These are phyloP conservation scores for Athalia cordata DNA, from an alignment of 2,888 invertebrate species.

Conservation along the genomic window DNA sequence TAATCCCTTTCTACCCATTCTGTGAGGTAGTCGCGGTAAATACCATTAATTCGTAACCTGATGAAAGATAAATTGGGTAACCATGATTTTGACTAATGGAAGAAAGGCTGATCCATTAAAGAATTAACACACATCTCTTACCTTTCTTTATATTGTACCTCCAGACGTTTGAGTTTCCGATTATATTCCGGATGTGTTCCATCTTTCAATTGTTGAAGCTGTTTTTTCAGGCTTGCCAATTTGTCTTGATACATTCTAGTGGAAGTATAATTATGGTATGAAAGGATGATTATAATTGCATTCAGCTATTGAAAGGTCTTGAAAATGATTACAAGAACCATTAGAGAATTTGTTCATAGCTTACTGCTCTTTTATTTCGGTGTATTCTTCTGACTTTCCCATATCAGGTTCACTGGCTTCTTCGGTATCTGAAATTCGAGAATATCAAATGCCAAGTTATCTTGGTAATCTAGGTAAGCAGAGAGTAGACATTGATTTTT, in stretches of 20 bases:
- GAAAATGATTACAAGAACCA: not conserved
- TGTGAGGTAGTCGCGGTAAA: slow-evolving; percentile 86
- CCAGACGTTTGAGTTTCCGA: slow-evolving; percentile 87
- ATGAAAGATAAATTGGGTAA: slow-evolving; percentile 27
- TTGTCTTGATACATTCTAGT: slow-evolving; percentile 93
- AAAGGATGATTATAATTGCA: not conserved
- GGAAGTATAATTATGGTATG: slow-evolving; percentile 46
- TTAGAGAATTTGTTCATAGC: slow-evolving; percentile 64
- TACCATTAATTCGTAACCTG: slow-evolving; percentile 82
- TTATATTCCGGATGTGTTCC: slow-evolving; percentile 91
- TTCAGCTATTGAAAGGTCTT: not conserved
- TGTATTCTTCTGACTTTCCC: slow-evolving; percentile 86
- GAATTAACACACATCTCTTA: slow-evolving; percentile 54
- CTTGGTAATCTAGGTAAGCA: too few relatives aligned
- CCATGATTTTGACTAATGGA: slow-evolving; percentile 4
- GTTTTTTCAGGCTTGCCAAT: slow-evolving; percentile 89
- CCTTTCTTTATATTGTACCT: slow-evolving; percentile 88
- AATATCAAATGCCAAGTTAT: slow-evolving; percentile 38
- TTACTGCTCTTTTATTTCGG: slow-evolving; percentile 92
- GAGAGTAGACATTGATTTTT: too few relatives aligned
- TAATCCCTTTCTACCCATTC: slow-evolving; percentile 93
- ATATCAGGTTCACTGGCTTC: slow-evolving; percentile 98
- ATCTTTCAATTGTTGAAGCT: slow-evolving; percentile 90
- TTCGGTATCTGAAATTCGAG: slow-evolving; percentile 85
- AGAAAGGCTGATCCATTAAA: not conserved